Percentiles rank a stretch among this genome's conserved stretches.
Conservation (phyloP, 1,140 invertebrate genomes). For the Stegodyphus dumicola region DNA sequence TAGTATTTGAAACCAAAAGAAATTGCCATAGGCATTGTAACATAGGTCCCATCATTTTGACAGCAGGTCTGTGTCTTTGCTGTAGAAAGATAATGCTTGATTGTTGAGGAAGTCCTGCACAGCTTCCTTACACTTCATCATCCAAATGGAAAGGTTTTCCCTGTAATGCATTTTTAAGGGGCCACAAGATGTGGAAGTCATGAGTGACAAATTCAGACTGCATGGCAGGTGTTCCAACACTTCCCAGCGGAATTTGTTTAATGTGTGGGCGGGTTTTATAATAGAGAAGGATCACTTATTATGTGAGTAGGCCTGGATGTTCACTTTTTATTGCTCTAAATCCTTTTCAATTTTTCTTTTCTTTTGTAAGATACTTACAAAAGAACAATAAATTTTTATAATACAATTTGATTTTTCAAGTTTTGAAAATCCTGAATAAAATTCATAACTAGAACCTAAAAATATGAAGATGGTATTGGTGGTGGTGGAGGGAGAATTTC, state of each 20-base stretch:
- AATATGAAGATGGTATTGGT: no score
- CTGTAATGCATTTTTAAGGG: not conserved
- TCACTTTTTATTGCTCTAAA: not conserved
- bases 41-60: not conserved
- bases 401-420: no score
- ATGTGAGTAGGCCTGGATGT: not conserved
- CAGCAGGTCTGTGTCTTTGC: not conserved
- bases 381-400: no score
- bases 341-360: no score
- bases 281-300: constrained; percentile 7
- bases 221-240: not conserved
- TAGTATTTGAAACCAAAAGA: not conserved
- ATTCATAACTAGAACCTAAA: no score
- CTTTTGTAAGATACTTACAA: no score
- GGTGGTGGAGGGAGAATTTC: no score
- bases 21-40: not conserved
- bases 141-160: not conserved
- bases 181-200: not conserved
- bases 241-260: constrained; percentile 1
- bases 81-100: not conserved
- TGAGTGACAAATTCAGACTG: no score
- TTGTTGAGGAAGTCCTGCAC: not conserved
- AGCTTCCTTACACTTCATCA: not conserved
- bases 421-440: no score
- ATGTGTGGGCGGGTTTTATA: not conserved